A percentile compares a stretch with the other conserved stretches of the same genome.
phyloP scores from a whole-genome alignment of 2,888 invertebrate genomes.

The Alloscopus bannaensis region DNA sequence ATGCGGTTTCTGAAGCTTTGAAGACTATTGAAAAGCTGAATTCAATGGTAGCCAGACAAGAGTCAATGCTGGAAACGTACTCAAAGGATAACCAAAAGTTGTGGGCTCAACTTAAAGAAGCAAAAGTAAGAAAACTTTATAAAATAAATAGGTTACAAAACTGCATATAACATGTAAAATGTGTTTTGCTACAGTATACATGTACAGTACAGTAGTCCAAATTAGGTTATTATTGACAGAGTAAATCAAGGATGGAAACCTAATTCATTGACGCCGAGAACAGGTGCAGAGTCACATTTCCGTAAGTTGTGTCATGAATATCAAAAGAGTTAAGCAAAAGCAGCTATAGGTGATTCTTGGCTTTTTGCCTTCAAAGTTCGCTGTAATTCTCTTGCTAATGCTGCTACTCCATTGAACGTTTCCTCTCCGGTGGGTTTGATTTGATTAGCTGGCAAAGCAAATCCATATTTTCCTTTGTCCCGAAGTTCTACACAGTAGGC shows the following conservation, averaged over 20 bases:
- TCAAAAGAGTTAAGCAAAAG: no score
- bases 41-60: conserved; percentile 65
- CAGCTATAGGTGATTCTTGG: conserved; percentile 4
- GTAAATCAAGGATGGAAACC: no score
- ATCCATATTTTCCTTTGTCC: conserved; percentile 77
- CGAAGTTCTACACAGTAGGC: conserved; percentile 77
- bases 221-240: no score
- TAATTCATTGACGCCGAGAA: not conserved
- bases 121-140: conserved; percentile 52
- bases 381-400: conserved; percentile 70
- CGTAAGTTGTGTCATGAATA: not conserved
- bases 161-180: no score
- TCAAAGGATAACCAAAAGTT: conserved; percentile 67
- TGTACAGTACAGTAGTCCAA: no score
- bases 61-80: conserved; percentile 61
- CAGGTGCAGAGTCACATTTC: conserved; percentile 19
- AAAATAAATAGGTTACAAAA: conserved; percentile 16
- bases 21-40: conserved; percentile 57
- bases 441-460: conserved; percentile 76
- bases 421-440: conserved; percentile 75
- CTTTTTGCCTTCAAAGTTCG: conserved; percentile 23
- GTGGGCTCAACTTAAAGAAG: conserved; percentile 56
- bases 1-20: conserved; percentile 32
- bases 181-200: no score
- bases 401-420: conserved; percentile 74